phyloP scores from a whole-genome alignment of 2,888 invertebrate genomes.

The Mythimna ferrago region DNA sequence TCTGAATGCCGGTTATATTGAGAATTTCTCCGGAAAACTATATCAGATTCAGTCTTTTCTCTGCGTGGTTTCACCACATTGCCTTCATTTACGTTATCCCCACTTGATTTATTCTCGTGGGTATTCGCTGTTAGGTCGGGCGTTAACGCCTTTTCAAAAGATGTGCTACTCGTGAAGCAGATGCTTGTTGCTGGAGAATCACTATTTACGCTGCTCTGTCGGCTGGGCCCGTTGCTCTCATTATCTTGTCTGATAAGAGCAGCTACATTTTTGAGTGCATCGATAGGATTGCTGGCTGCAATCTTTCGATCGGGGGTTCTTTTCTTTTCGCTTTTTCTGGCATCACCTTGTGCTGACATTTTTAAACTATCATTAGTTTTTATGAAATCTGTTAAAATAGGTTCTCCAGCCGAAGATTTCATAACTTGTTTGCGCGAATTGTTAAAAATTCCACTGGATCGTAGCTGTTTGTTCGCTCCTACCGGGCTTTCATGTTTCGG shows the following conservation, averaged over 20 bases:
- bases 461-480: slow-evolving; percentile 87
- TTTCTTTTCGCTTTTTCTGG: slow-evolving; percentile 80
- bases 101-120: slow-evolving; percentile 74
- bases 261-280: slow-evolving; percentile 86
- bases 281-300: slow-evolving; percentile 80
- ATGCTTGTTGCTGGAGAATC: slow-evolving; percentile 87
- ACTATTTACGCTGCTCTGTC: slow-evolving; percentile 85
- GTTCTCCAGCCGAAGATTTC: slow-evolving; percentile 91
- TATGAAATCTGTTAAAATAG: slow-evolving; percentile 93
- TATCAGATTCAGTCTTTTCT: slow-evolving; percentile 97
- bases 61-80: slow-evolving; percentile 92
- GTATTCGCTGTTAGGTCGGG: slow-evolving; percentile 83
- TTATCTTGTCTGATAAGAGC: slow-evolving; percentile 85
- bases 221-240: slow-evolving; percentile 79
- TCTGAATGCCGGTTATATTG: slow-evolving; percentile 86
- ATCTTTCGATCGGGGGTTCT: slow-evolving; percentile 75
- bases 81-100: slow-evolving; percentile 73
- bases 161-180: slow-evolving; percentile 79
- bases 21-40: slow-evolving; percentile 93
- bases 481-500: slow-evolving; percentile 89
- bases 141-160: slow-evolving; percentile 82
- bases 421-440: slow-evolving; percentile 92
- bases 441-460: slow-evolving; percentile 93
- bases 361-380: slow-evolving; percentile 90
- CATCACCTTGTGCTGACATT: slow-evolving; percentile 84